Evolutionary conservation across 2,797 vertebrate genomes (phyloP).

Genomic region (Sciaenops ocellatus): DNA sequence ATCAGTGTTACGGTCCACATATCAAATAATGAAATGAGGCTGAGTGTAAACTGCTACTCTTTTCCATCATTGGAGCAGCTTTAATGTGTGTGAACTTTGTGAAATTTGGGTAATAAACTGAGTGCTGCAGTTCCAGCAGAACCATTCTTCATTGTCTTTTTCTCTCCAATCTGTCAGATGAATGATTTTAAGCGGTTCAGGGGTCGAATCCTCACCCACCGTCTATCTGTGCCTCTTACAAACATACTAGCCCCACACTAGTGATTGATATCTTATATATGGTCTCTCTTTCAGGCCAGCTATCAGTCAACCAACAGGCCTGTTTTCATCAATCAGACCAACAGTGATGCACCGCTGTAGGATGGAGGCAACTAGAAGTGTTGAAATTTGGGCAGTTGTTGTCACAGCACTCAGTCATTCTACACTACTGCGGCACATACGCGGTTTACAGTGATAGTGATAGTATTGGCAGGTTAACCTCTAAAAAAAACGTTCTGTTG

Average conservation of each 20-base stretch:
- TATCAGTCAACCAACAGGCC: conserved; percentile 54
- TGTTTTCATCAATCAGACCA: conserved; percentile 47
- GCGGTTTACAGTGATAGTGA: neutral
- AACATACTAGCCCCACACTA: conserved; percentile 29
- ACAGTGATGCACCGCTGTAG: conserved; percentile 19
- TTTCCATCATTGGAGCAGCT: conserved; percentile 25
- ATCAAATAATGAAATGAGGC: conserved; percentile 1
- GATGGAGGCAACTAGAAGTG: conserved; percentile 3
- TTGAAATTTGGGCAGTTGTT: conserved; percentile 8
- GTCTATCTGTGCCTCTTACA: conserved; percentile 27
- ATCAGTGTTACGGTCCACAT: conserved; percentile 24
- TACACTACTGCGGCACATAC: neutral
- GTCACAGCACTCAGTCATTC: neutral
- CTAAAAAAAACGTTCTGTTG: neutral
- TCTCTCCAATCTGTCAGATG: conserved; percentile 33
- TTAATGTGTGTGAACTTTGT: conserved; percentile 3
- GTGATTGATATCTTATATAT: conserved; percentile 63
- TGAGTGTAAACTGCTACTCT: conserved; percentile 14
- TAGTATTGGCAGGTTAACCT: too few relatives aligned
- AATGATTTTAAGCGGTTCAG: conserved; percentile 48
- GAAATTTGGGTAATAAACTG: neutral
- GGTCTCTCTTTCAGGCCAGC: conserved; percentile 22
- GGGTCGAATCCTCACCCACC: conserved; percentile 54
- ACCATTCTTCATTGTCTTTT: neutral
- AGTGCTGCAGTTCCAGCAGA: neutral